Percentiles rank a stretch among this genome's conserved stretches.
Evolutionary conservation across 2,113 vertebrate genomes (phyloP).

Genomic region (Gobio gobio): DNA sequence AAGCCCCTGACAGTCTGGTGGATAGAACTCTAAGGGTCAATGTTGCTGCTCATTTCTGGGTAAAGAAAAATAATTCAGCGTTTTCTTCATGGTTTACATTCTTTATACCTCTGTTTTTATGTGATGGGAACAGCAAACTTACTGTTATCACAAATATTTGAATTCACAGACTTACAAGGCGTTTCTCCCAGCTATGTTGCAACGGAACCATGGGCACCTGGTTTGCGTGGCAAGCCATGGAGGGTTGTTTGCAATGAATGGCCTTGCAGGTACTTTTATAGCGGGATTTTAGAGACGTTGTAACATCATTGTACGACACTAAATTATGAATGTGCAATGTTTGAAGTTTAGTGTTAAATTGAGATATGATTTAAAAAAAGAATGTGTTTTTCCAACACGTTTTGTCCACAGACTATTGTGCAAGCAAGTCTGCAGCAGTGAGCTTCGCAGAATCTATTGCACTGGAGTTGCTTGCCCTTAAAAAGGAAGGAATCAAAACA

Average conservation of each 20-base stretch:
- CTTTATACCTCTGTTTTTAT: background rate
- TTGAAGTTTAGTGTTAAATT: background rate
- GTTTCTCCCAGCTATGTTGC: conserved; percentile 54
- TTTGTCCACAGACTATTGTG: conserved; percentile 82
- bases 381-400: background rate
- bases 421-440: conserved; percentile 81
- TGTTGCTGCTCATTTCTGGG: conserved; percentile 56
- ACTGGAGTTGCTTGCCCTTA: conserved; percentile 63
- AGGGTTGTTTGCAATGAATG: conserved; percentile 53
- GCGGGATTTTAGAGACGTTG: background rate
- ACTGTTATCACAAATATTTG: conserved; percentile 23
- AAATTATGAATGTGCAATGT: background rate
- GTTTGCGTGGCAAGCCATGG: conserved; percentile 53
- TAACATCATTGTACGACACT: background rate
- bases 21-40: conserved; percentile 54
- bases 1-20: conserved; percentile 52
- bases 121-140: background rate
- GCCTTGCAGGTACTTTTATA: conserved; percentile 49
- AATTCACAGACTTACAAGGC: conserved; percentile 57
- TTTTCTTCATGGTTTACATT: background rate
- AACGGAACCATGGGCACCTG: conserved; percentile 53
- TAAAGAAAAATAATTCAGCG: conserved; percentile 3
- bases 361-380: background rate
- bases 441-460: conserved; percentile 80
- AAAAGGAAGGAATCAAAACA: conserved; percentile 78